Percentiles rank a stretch among this genome's conserved stretches.
Evolutionary conservation across 1,140 invertebrate genomes (phyloP).

Genomic region (Diploscapter pachys): DNA sequence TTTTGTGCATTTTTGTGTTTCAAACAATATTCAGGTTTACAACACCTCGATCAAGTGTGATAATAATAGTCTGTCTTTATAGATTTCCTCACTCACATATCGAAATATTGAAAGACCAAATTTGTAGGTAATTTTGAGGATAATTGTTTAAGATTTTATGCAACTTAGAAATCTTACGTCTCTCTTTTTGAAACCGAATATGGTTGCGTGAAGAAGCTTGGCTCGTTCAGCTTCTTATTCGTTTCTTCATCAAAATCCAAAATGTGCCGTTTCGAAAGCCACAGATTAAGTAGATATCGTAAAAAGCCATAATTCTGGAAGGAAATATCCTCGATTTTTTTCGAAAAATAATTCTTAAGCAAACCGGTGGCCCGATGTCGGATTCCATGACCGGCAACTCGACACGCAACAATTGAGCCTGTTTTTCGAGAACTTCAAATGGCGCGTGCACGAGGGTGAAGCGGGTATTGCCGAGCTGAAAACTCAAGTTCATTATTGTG

Average conservation of each 20-base stretch:
- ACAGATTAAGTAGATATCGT: constrained; percentile 48
- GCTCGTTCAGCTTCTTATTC: constrained; percentile 50
- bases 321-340: constrained; percentile 1
- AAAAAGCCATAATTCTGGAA: constrained; percentile 49
- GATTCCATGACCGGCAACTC: constrained; percentile 83
- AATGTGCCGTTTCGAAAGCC: constrained; percentile 44
- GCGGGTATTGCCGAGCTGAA: constrained; percentile 24
- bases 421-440: constrained; percentile 76
- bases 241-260: constrained; percentile 47
- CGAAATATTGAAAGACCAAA: too few species aligned
- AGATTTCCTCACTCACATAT: too few species aligned
- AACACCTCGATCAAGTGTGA: too few species aligned
- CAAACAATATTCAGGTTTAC: too few species aligned
- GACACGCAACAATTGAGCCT: constrained; percentile 87
- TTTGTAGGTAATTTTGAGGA: too few species aligned
- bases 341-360: constrained; percentile 20
- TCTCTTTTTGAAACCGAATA: constrained; percentile 23
- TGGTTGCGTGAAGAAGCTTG: constrained; percentile 52
- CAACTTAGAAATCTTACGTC: constrained; percentile 5
- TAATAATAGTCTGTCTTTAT: too few species aligned
- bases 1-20: too few species aligned
- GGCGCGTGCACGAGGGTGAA: constrained; percentile 74
- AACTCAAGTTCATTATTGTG: not conserved
- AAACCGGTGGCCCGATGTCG: constrained; percentile 63
- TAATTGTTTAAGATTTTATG: too few species aligned